Base-by-base conservation (phyloP, 2,113 vertebrate species). In the Syngnathoides biaculeatus region DNA sequence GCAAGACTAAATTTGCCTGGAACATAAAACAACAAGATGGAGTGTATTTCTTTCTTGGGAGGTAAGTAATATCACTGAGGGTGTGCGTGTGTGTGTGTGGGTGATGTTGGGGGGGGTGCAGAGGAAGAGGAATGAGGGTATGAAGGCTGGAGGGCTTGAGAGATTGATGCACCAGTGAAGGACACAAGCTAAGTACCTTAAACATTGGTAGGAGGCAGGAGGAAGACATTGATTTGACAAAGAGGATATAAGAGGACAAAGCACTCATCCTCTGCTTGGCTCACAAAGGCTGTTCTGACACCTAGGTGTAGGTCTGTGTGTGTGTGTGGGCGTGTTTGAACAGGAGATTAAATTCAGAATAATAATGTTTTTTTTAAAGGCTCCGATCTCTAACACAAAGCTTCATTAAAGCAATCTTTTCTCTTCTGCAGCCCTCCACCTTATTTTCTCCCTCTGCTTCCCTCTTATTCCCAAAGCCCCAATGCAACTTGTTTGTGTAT, bases 401-500 rank as follows among this genome's bases (percentile, higher is more conserved):
- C 67, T 65, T 43, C 60, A 45, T 75, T 62, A 70, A 79, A 79
- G 22, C 71, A 40, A 64, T 53, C 69, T 47, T 68, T 65, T 55
- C 65, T 64, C 48, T 71, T 79, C 64, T 69, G 35, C 50, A 72
- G 68, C 62, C 64, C 72, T 79, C 77, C 72, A 75, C 86, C 77
- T 78, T 79, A 79, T 86, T 82, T 43, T 81, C 65, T 74, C 69
- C 73, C 45, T 60, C 72, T 64, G 57, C 47, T 68, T 65, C 69
- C 42, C 24, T 38, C 38, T 67, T 71, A 81, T 84, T 88, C 86
- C 85, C 86, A 73, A 85, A 81, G 85, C 75, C 85, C 72, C 78
- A 67, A 64, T 71, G 77, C 84, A 88, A 89, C 89, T 82, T 89
- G 88, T 88, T 87, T 89, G 84, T 90, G 84, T 83, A 88, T 84